phyloP scores from a whole-genome alignment of 2,888 invertebrate genomes.

The Pandemis cinnamomeana region DNA sequence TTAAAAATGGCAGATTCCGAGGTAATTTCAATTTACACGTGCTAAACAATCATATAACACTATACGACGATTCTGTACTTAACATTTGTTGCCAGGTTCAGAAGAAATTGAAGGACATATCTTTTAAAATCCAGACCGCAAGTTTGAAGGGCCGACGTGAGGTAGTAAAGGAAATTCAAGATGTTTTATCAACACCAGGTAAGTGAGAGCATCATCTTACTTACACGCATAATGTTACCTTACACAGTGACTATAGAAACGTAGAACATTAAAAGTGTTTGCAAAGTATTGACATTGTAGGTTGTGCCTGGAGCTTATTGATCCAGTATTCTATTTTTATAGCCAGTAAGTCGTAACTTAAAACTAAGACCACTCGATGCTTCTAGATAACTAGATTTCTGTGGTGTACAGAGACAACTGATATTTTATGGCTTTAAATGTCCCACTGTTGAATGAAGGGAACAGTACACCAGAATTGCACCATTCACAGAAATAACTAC shows the following conservation, averaged over 20 bases:
- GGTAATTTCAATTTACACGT: slow-evolving; percentile 70
- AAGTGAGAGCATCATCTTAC: slow-evolving; percentile 47
- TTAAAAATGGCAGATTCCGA: slow-evolving; percentile 88
- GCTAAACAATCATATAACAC: slow-evolving; percentile 29
- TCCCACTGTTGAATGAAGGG: not conserved
- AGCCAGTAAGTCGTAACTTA: slow-evolving; percentile 34
- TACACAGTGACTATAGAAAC: not conserved
- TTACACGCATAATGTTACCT: not conserved
- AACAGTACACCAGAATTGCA: not conserved
- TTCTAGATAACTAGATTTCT: not conserved
- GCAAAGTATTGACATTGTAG: slow-evolving; percentile 31
- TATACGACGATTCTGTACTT: slow-evolving; percentile 42
- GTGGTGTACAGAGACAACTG: not conserved
- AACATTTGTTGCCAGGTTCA: slow-evolving; percentile 80
- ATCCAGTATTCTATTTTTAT: slow-evolving; percentile 41
- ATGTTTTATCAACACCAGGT: slow-evolving; percentile 91
- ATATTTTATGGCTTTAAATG: not conserved
- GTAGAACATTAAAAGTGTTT: not conserved
- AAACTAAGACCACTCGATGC: not conserved
- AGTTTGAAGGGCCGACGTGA: slow-evolving; percentile 88
- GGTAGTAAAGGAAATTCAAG: slow-evolving; percentile 87
- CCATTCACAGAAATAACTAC: not conserved
- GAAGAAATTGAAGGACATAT: slow-evolving; percentile 89
- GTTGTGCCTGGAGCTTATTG: slow-evolving; percentile 36
- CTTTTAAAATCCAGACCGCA: slow-evolving; percentile 89